phyloP scores from a whole-genome alignment of 2,113 vertebrate species.

The Cavia aperea region DNA sequence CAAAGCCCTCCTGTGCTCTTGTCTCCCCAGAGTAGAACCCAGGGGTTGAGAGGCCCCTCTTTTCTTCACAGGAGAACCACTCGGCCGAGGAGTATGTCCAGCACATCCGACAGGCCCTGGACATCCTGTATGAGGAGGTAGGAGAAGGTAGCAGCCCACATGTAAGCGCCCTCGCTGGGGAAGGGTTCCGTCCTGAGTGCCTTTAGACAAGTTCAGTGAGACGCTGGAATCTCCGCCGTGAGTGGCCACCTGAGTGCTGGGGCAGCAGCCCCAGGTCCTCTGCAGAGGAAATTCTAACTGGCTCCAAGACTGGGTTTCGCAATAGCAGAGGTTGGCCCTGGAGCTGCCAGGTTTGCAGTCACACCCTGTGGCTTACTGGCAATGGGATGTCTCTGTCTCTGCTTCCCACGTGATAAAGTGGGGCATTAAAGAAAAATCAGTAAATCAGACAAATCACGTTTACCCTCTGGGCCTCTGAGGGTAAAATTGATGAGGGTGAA shows the following conservation, averaged over 20 bases:
- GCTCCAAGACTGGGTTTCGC: neutral
- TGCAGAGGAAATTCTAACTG: neutral
- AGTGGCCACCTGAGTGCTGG: neutral
- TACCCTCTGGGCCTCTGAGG: neutral
- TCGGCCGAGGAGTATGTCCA: slow-evolving; percentile 79
- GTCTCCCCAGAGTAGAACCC: neutral
- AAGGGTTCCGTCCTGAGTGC: neutral
- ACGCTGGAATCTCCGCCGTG: rapidly evolving
- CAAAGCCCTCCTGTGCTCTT: neutral
- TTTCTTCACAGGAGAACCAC: slow-evolving; percentile 73
- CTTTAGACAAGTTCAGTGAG: neutral
- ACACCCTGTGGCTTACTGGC: neutral
- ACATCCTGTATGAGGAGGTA: slow-evolving; percentile 88
- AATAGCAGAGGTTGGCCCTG: neutral
- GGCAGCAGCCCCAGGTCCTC: neutral
- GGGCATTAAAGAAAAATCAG: neutral
- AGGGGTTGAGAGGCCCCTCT: neutral
- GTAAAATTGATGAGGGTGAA: neutral
- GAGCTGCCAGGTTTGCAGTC: neutral
- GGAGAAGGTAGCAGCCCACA: slow-evolving; percentile 68
- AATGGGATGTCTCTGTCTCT: neutral
- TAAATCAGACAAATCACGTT: neutral
- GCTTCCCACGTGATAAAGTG: neutral
- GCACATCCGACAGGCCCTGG: slow-evolving; percentile 82
- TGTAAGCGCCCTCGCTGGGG: neutral